Percentiles rank a stretch among this genome's conserved stretches.
These are phyloP conservation scores for Beris morrisii DNA, from an alignment of 2,888 invertebrate species.

Conservation along the genomic window DNA sequence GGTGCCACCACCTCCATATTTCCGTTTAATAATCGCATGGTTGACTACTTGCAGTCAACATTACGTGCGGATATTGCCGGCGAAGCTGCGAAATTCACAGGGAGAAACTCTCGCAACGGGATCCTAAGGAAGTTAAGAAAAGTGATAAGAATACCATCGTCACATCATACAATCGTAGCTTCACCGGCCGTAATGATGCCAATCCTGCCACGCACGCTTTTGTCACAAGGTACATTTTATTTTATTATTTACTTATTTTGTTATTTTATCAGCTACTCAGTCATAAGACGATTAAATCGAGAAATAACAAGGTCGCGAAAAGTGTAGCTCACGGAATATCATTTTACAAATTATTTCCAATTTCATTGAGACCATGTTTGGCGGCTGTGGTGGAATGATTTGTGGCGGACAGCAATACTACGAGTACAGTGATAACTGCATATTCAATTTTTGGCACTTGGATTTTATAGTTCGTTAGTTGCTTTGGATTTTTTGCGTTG, in stretches of 20 bases:
- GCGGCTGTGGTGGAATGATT: no score
- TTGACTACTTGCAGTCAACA: slow-evolving; percentile 88
- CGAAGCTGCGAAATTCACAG: slow-evolving; percentile 73
- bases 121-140: slow-evolving; percentile 95
- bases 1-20: slow-evolving; percentile 98
- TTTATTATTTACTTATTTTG: background rate
- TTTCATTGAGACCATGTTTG: no score
- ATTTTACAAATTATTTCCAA: no score
- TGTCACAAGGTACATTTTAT: slow-evolving; percentile 68
- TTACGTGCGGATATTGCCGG: slow-evolving; percentile 72
- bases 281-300: no score
- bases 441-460: background rate
- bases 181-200: slow-evolving; percentile 96
- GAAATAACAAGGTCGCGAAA: no score
- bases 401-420: background rate
- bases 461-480: background rate
- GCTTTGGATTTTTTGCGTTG: background rate
- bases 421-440: background rate
- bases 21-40: slow-evolving; percentile 96
- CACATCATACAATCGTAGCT: slow-evolving; percentile 98
- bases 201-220: slow-evolving; percentile 98
- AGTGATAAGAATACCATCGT: slow-evolving; percentile 99
- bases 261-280: no score
- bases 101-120: slow-evolving; percentile 86
- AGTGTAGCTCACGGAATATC: no score